These are phyloP conservation scores for Prionace glauca DNA, from an alignment of 2,797 vertebrate genomes.

Conservation along the genomic window DNA sequence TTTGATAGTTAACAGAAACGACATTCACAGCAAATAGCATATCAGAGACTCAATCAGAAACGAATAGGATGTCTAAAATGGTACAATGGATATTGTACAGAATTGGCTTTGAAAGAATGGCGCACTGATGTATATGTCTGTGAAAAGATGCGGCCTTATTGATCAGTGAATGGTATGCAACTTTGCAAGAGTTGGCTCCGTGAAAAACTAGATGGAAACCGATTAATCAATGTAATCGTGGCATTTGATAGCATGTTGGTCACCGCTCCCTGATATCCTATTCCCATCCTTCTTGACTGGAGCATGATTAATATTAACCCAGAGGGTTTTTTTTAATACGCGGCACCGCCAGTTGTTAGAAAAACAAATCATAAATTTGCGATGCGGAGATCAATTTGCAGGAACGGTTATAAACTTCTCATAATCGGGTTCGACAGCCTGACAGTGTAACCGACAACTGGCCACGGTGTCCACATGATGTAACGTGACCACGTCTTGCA, in stretches of 20 bases:
- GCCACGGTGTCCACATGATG: not conserved
- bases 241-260: slow-evolving; percentile 54
- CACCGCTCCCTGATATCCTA: slow-evolving; percentile 70
- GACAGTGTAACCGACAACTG: slow-evolving; percentile 17
- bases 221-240: slow-evolving; percentile 73
- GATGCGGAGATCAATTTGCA: slow-evolving; percentile 74
- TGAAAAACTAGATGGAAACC: slow-evolving; percentile 65
- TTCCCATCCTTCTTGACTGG: slow-evolving; percentile 53
- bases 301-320: slow-evolving; percentile 64
- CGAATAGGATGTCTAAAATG: not conserved
- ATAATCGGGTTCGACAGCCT: not conserved
- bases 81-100: not conserved
- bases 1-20: not conserved
- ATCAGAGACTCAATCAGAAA: not conserved
- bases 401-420: slow-evolving; percentile 37
- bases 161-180: not conserved
- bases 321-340: slow-evolving; percentile 47
- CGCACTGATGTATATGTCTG: not conserved
- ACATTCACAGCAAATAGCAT: not conserved
- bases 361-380: slow-evolving; percentile 70
- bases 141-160: slow-evolving; percentile 17
- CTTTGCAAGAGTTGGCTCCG: slow-evolving; percentile 61
- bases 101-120: not conserved
- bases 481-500: not conserved
- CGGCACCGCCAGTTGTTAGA: slow-evolving; percentile 54